Base-by-base conservation (phyloP, 2,797 vertebrate species). In the Ceryle rudis region DNA sequence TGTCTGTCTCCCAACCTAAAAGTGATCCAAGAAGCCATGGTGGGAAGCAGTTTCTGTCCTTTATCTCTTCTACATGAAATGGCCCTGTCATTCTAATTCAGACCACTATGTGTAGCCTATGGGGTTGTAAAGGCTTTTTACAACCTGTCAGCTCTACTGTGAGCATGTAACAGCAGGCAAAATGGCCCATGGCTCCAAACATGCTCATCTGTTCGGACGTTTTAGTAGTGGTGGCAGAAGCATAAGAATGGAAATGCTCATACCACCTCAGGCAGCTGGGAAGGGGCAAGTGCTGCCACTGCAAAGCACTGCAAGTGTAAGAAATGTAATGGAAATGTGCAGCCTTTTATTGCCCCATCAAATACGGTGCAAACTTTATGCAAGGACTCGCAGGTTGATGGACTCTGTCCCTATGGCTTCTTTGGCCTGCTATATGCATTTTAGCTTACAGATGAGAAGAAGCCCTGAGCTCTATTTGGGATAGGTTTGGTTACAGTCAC, bases 261-360 rank as follows among this genome's bases (percentile, higher is more conserved):
- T 2, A 37, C 25, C 33, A 28, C 78, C 70, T 52, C 60, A 42
- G 78, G 86, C 31, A 3, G n/a, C n/a, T 62, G 37, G 58, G 37
- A 52, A n/a, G 22, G 7, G 15, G 23, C n/a, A 31, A 57, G 39
- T 15, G 11, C 37, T 3, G 58, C 49, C 18, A 0, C 5, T 23
- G 39, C 6, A 1, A 10, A 22, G 28, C 33, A 0, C 26, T n/a
- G 5, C 47, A 3, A 4, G 12, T 4, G 51, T 4, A 2, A 65
- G 80, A 19, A 54, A 6, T 2, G 20, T 12, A 2, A 31, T 11
- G 23, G 51, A 5, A 54, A 12, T 2, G 20, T 26, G 49, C 31
- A 26, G 41, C 54, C 2, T 3, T 26, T 86, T 37, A 1, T 9
- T 54, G 75, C 19, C 33, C 31, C 4, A 15, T 74, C 33, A 25